Percentiles rank a stretch among this genome's conserved stretches.
Evolutionary conservation across 2,888 invertebrate species (phyloP).

Genomic region (Drosophila nigricruria): DNA sequence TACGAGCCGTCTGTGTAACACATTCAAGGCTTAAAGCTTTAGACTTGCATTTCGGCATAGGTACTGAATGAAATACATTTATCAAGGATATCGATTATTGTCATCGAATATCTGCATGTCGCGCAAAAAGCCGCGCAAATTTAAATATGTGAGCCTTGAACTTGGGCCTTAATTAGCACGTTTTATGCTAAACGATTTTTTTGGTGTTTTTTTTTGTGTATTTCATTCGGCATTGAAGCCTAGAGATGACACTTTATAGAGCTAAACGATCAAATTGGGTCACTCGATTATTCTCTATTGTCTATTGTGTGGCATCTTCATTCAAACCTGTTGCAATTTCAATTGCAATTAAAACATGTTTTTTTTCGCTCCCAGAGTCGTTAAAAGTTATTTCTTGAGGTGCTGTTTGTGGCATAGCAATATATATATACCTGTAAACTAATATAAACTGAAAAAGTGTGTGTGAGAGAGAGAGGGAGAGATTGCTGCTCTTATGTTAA

Average conservation of each 20-base stretch:
- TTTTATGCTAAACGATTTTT: constrained; percentile 52
- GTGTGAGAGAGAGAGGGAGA: background rate
- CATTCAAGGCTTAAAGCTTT: constrained; percentile 20
- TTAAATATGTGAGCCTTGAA: constrained; percentile 52
- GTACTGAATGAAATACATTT: background rate
- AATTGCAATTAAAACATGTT: background rate
- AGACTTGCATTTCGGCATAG: constrained; percentile 8
- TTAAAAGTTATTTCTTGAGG: constrained; percentile 2
- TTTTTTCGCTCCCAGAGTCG: constrained; percentile 11
- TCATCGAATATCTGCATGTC: constrained; percentile 1
- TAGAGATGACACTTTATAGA: constrained; percentile 38
- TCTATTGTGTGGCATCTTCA: constrained; percentile 1
- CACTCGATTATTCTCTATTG: constrained; percentile 26
- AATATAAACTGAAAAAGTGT: too few relatives aligned
- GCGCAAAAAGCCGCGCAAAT: background rate
- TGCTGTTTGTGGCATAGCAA: background rate
- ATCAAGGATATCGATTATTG: constrained; percentile 42
- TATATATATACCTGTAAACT: background rate
- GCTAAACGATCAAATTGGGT: constrained; percentile 29
- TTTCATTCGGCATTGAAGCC: constrained; percentile 40
- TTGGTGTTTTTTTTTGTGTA: background rate
- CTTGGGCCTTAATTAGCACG: constrained; percentile 58
- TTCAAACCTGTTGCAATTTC: constrained; percentile 51
- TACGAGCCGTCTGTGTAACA: constrained; percentile 7
- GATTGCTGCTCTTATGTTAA: background rate